These are phyloP conservation scores for Trematomus loennbergii DNA, from an alignment of 2,113 vertebrate genomes.

Conservation along the genomic window DNA sequence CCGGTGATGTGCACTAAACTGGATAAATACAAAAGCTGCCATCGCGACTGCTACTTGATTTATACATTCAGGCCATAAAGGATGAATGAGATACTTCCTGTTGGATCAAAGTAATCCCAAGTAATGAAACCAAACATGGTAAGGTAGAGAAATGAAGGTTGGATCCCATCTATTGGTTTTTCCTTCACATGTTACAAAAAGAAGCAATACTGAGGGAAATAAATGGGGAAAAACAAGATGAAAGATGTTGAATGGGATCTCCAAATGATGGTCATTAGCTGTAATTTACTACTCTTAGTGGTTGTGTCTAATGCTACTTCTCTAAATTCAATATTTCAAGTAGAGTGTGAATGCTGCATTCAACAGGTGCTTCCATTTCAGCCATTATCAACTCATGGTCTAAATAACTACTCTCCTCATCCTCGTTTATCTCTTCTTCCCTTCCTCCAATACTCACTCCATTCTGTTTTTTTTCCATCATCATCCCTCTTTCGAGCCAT, in stretches of 20 bases:
- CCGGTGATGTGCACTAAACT: constrained; percentile 47
- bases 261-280: background rate
- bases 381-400: constrained; percentile 5
- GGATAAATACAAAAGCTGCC: constrained; percentile 56
- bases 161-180: background rate
- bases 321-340: background rate
- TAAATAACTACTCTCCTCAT: constrained; percentile 29
- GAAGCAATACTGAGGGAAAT: background rate
- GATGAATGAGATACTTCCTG: constrained; percentile 60
- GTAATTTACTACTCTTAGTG: background rate
- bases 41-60: constrained; percentile 44
- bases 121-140: constrained; percentile 16
- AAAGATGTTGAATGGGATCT: too few species aligned
- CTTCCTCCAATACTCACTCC: constrained; percentile 4
- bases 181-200: background rate
- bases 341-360: background rate
- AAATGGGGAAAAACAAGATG: too few species aligned
- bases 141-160: constrained; percentile 17
- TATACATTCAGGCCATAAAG: constrained; percentile 48
- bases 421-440: constrained; percentile 13
- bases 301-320: background rate
- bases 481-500: constrained; percentile 38
- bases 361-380: constrained; percentile 47
- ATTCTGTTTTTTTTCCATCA: constrained; percentile 26
- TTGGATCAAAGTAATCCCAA: constrained; percentile 60